phyloP scores from a whole-genome alignment of 2,888 invertebrate genomes.

The Parthenolecanium corni region DNA sequence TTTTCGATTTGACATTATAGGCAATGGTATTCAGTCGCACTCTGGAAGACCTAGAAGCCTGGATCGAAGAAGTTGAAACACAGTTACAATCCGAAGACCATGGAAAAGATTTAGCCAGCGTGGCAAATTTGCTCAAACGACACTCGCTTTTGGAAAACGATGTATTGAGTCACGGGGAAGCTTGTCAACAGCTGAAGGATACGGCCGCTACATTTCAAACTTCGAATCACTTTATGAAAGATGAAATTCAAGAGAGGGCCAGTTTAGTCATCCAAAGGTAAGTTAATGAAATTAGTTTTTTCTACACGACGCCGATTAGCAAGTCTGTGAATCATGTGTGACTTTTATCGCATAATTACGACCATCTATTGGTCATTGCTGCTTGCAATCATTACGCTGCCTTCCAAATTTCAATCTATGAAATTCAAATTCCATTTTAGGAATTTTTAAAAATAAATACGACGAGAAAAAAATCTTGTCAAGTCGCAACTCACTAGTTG shows the following conservation, averaged over 20 bases:
- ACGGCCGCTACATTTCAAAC: slow-evolving; percentile 66
- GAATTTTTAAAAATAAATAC: no score
- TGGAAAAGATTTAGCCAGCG: slow-evolving; percentile 80
- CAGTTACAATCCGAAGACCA: slow-evolving; percentile 63
- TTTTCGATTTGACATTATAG: slow-evolving; percentile 37
- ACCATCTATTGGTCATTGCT: no score
- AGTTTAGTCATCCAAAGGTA: slow-evolving; percentile 51
- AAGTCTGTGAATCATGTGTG: not conserved
- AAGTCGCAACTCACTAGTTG: no score
- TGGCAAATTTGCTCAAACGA: slow-evolving; percentile 67
- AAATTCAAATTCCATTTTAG: no score
- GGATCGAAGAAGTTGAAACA: slow-evolving; percentile 81
- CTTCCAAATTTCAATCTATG: no score
- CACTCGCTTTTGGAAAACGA: slow-evolving; percentile 77
- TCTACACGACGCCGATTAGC: not conserved
- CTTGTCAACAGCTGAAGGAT: slow-evolving; percentile 65
- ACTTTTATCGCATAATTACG: no score
- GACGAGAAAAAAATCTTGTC: no score
- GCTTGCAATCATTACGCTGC: not conserved
- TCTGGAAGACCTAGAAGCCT: slow-evolving; percentile 81
- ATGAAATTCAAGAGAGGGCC: slow-evolving; percentile 68
- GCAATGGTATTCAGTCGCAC: slow-evolving; percentile 77
- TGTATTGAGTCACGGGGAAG: slow-evolving; percentile 68
- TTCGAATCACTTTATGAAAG: slow-evolving; percentile 76
- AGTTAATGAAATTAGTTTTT: slow-evolving; percentile 32